phyloP scores from a whole-genome alignment of 2,113 vertebrate species.

The Bagarius yarrelli region DNA sequence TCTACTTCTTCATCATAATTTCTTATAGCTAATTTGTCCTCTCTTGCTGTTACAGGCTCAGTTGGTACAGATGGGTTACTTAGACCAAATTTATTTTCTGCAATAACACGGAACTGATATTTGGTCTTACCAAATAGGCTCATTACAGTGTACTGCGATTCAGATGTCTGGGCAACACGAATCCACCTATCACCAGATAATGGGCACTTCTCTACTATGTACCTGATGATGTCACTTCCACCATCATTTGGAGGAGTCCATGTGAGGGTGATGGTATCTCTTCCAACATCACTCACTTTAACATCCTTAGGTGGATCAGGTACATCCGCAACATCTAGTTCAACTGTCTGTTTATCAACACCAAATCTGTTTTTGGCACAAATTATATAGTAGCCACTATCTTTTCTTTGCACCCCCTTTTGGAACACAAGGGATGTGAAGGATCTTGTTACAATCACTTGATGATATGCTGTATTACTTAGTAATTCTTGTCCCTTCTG shows the following conservation, averaged over 20 bases:
- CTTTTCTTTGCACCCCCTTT: slow-evolving; percentile 91
- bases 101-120: slow-evolving; percentile 94
- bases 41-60: slow-evolving; percentile 88
- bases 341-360: slow-evolving; percentile 94
- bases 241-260: slow-evolving; percentile 93
- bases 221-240: slow-evolving; percentile 87
- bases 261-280: slow-evolving; percentile 90
- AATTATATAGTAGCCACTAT: slow-evolving; percentile 93
- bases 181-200: slow-evolving; percentile 92
- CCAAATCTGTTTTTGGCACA: slow-evolving; percentile 98
- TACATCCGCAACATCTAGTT: slow-evolving; percentile 93
- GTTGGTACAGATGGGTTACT: slow-evolving; percentile 87
- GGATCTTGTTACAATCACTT: slow-evolving; percentile 96
- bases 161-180: slow-evolving; percentile 86
- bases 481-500: slow-evolving; percentile 98
- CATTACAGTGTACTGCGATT: slow-evolving; percentile 86
- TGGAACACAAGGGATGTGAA: slow-evolving; percentile 96
- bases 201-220: slow-evolving; percentile 94
- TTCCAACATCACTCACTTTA: slow-evolving; percentile 82
- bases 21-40: slow-evolving; percentile 88
- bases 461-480: slow-evolving; percentile 87
- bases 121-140: slow-evolving; percentile 96
- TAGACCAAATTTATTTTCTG: slow-evolving; percentile 94
- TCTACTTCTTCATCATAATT: slow-evolving; percentile 98
- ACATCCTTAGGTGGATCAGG: slow-evolving; percentile 90